Conservation (phyloP, 1,140 invertebrate genomes). For the Cotesia vestalis region DNA sequence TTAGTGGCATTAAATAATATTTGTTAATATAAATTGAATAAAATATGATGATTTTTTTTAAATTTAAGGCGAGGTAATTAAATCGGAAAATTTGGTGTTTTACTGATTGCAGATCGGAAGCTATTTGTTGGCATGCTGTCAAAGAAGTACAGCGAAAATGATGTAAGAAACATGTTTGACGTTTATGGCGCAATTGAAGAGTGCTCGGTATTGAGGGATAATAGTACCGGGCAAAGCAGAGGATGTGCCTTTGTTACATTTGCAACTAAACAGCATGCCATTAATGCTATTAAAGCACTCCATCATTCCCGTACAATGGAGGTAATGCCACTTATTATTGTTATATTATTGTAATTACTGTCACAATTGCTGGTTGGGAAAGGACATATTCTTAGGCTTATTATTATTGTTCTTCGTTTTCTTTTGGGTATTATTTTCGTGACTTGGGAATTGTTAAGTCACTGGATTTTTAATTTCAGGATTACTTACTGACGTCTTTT, state of each 20-base stretch:
- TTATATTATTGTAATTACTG: background rate
- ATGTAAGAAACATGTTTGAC: slow-evolving; percentile 92
- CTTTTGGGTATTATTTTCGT: too few relatives aligned
- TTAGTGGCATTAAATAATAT: background rate
- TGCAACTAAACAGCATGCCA: slow-evolving; percentile 93
- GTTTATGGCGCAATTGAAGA: slow-evolving; percentile 96
- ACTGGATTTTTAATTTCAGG: too few relatives aligned
- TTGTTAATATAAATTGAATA: too few relatives aligned
- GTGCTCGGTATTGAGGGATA: slow-evolving; percentile 95
- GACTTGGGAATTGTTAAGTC: too few relatives aligned
- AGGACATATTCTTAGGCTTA: background rate
- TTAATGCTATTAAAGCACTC: slow-evolving; percentile 95
- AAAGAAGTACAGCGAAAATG: slow-evolving; percentile 95
- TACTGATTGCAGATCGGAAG: slow-evolving; percentile 89
- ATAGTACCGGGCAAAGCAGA: slow-evolving; percentile 86
- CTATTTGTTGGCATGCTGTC: slow-evolving; percentile 99
- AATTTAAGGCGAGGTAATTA: background rate
- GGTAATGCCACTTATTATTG: slow-evolving; percentile 62
- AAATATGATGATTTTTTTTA: too few relatives aligned
- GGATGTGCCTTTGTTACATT: slow-evolving; percentile 99
- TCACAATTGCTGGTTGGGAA: background rate
- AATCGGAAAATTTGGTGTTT: background rate
- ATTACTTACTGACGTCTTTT: too few relatives aligned
- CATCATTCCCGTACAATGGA: slow-evolving; percentile 99
- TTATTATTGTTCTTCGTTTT: background rate